Conservation (phyloP, 2,113 vertebrate species). For the Pachyramphus minor region DNA sequence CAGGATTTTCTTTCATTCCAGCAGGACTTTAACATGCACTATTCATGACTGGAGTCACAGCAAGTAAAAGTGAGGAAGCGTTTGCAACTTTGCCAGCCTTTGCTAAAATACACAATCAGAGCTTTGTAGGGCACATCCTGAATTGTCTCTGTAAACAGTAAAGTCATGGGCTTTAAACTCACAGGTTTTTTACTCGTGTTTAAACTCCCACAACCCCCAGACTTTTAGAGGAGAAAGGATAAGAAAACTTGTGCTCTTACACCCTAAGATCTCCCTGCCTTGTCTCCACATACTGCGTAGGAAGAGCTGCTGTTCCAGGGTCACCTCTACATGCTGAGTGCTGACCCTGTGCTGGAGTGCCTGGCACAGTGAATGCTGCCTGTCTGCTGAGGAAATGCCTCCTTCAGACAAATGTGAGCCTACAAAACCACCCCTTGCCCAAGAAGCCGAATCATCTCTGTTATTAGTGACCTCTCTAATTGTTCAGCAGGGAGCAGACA, state of each 20-base stretch:
- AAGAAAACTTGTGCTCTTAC: background rate
- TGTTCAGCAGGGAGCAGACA: background rate
- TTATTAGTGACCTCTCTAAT: background rate
- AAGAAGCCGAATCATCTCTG: background rate
- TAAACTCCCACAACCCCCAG: background rate
- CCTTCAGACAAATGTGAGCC: background rate
- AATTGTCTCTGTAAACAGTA: background rate
- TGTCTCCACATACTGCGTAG: background rate
- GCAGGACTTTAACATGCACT: background rate
- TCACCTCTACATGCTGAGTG: background rate
- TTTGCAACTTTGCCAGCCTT: background rate
- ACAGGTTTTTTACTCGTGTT: background rate
- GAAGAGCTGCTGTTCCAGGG: background rate
- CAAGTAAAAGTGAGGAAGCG: background rate
- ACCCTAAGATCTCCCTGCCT: background rate
- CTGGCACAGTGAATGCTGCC: background rate
- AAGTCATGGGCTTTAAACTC: background rate
- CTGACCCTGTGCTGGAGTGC: background rate
- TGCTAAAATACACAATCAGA: background rate
- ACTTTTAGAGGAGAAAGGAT: background rate
- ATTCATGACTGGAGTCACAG: background rate
- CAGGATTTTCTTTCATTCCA: background rate
- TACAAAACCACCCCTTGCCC: background rate
- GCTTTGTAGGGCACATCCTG: background rate
- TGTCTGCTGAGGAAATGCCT: background rate